A percentile compares a stretch with the other conserved stretches of the same genome.
These are phyloP conservation scores for Myotis yumanensis DNA, from an alignment of 2,113 vertebrate genomes.

Conservation along the genomic window DNA sequence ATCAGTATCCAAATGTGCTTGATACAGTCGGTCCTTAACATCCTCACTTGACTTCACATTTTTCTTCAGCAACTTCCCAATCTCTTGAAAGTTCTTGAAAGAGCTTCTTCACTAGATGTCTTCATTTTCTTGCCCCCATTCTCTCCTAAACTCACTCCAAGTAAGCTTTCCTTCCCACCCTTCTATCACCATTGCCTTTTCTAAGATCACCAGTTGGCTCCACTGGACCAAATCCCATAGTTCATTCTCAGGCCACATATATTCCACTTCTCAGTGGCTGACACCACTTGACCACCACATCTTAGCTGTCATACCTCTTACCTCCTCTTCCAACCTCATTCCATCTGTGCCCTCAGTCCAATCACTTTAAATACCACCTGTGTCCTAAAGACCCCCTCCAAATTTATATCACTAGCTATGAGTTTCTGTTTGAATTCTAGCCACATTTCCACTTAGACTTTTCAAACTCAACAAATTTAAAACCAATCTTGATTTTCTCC, in stretches of 20 bases:
- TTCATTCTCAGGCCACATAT: not conserved
- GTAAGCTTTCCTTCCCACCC: not conserved
- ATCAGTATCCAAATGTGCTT: not conserved
- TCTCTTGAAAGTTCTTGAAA: not conserved
- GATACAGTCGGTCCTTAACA: not conserved
- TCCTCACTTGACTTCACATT: not conserved
- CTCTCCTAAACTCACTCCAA: not conserved
- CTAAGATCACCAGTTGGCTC: not conserved
- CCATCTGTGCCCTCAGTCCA: not conserved
- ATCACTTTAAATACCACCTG: not conserved
- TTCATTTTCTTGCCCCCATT: not conserved
- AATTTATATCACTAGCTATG: not conserved
- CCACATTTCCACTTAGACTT: not conserved
- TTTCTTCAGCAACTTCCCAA: not conserved
- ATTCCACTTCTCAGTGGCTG: not conserved
- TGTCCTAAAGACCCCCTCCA: not conserved
- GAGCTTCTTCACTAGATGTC: not conserved
- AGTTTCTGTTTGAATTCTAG: not conserved
- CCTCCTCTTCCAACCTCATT: not conserved
- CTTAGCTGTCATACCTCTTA: not conserved
- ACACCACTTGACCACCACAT: not conserved
- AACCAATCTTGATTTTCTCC: slow-evolving; percentile 19
- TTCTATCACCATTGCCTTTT: not conserved
- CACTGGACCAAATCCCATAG: not conserved
- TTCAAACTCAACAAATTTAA: slow-evolving; percentile 36